Conservation (phyloP, 2,797 vertebrate species). For the Onychomys torridus region DNA sequence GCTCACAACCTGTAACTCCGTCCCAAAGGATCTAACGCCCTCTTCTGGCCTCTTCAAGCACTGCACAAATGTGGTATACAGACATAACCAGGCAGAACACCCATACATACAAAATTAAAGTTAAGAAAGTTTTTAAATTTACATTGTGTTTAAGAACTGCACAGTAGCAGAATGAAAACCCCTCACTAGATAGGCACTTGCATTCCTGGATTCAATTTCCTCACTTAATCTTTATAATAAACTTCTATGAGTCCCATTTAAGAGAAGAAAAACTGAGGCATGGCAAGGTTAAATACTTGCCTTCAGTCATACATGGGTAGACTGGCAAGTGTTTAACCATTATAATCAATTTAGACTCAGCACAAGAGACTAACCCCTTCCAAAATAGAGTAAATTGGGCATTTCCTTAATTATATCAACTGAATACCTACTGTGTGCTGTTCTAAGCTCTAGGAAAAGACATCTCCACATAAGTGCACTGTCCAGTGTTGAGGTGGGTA, state of each 20-base stretch:
- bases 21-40: not conserved
- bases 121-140: not conserved
- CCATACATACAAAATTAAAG: not conserved
- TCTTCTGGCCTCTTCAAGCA: not conserved
- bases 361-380: not conserved
- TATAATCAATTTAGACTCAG: not conserved
- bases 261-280: slow-evolving; percentile 12
- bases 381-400: not conserved
- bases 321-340: not conserved
- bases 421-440: not conserved
- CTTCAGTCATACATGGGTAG: not conserved
- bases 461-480: not conserved
- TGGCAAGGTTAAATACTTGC: not conserved
- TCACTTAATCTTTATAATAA: slow-evolving; percentile 13
- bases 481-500: not conserved
- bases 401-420: not conserved
- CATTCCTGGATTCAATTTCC: not conserved
- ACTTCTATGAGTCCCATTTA: not conserved
- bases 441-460: not conserved
- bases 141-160: not conserved
- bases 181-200: not conserved
- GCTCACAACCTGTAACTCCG: not conserved
- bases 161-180: not conserved
- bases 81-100: not conserved
- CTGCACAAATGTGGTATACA: not conserved